Percentiles rank a stretch among this genome's conserved stretches.
Evolutionary conservation across 2,888 invertebrate species (phyloP).

Genomic region (Siphonodentalium dalli): DNA sequence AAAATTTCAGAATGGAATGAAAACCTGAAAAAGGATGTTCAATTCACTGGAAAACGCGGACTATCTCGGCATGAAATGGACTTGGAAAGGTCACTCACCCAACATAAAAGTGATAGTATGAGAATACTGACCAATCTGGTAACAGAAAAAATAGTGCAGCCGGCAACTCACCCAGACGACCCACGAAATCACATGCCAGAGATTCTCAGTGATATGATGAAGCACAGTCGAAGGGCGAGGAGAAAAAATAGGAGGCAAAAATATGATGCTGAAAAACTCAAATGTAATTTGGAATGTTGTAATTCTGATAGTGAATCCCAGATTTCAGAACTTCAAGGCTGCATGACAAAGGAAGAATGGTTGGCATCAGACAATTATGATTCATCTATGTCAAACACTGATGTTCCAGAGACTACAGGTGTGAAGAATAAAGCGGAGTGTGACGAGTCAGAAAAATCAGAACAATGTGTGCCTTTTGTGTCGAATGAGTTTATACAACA

Average conservation of each 20-base stretch:
- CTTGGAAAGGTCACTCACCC: constrained; percentile 43
- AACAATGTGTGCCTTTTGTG: constrained; percentile 30
- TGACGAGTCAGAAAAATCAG: too few relatives aligned
- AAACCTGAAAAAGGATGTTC: constrained; percentile 34
- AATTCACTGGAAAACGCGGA: constrained; percentile 35
- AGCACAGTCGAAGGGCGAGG: not conserved
- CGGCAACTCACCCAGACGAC: constrained; percentile 31
- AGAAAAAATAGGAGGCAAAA: not conserved
- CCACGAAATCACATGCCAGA: constrained; percentile 50
- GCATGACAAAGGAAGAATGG: too few relatives aligned
- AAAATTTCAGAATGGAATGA: constrained; percentile 45
- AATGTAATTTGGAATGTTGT: too few relatives aligned
- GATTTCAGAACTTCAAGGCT: too few relatives aligned
- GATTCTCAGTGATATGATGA: too few relatives aligned
- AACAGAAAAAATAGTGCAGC: constrained; percentile 21
- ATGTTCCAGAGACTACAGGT: too few relatives aligned
- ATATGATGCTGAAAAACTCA: not conserved
- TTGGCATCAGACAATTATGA: too few relatives aligned
- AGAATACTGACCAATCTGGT: constrained; percentile 37
- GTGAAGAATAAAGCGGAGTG: too few relatives aligned
- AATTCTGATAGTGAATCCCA: too few relatives aligned
- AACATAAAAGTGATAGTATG: constrained; percentile 26
- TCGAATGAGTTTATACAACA: constrained; percentile 40
- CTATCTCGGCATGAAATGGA: constrained; percentile 52
- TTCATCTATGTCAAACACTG: too few relatives aligned